Conservation (phyloP, 2,888 invertebrate species). For the Euclidia mi region DNA sequence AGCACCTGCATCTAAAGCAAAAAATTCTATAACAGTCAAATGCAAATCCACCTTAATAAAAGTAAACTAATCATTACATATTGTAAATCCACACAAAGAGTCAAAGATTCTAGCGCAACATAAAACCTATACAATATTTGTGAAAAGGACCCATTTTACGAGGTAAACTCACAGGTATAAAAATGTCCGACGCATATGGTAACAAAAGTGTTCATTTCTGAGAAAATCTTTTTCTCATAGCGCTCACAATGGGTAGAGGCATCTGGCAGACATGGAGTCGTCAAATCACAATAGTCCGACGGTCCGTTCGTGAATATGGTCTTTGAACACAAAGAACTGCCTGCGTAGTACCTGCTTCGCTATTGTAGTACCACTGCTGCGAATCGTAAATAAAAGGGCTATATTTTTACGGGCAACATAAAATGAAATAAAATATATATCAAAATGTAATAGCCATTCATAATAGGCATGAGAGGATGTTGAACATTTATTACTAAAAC, state of each 20-base stretch:
- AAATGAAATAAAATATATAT: slow-evolving; percentile 46
- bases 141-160: slow-evolving; percentile 63
- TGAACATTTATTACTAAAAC: slow-evolving; percentile 26
- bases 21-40: slow-evolving; percentile 18
- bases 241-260: slow-evolving; percentile 69
- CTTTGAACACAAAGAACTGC: slow-evolving; percentile 61
- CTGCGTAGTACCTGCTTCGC: slow-evolving; percentile 68
- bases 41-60: slow-evolving; percentile 40
- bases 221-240: slow-evolving; percentile 68
- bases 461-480: slow-evolving; percentile 25
- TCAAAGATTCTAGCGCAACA: slow-evolving; percentile 33
- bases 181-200: slow-evolving; percentile 68
- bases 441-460: slow-evolving; percentile 34
- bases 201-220: slow-evolving; percentile 69
- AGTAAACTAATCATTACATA: slow-evolving; percentile 46
- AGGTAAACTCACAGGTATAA: slow-evolving; percentile 70
- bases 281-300: slow-evolving; percentile 70
- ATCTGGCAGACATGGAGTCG: slow-evolving; percentile 86
- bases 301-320: slow-evolving; percentile 48
- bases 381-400: slow-evolving; percentile 49
- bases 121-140: slow-evolving; percentile 40
- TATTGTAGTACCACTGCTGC: slow-evolving; percentile 42
- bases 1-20: slow-evolving; percentile 16
- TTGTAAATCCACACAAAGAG: slow-evolving; percentile 51
- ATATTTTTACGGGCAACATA: slow-evolving; percentile 39